A percentile compares a stretch with the other conserved stretches of the same genome.
These are phyloP conservation scores for Leguminivora glycinivorella DNA, from an alignment of 1,140 invertebrate species.

Conservation along the genomic window DNA sequence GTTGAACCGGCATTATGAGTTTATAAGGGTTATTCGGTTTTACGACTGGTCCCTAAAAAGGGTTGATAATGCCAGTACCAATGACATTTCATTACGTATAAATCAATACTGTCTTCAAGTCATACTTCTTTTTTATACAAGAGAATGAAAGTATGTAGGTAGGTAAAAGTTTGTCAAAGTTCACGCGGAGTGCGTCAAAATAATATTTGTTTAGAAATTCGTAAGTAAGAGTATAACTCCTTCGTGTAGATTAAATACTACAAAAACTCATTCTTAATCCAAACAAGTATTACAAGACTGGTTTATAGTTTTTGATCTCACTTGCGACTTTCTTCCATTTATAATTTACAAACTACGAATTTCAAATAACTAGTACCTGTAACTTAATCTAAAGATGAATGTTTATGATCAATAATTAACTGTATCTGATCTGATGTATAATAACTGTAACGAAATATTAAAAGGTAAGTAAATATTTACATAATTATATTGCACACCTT, in stretches of 20 bases:
- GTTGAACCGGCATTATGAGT: slow-evolving; percentile 4
- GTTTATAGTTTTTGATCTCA: no score
- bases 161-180: slow-evolving; percentile 20
- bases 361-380: no score
- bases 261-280: no score
- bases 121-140: neutral
- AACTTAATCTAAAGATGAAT: no score
- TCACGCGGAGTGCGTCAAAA: slow-evolving; percentile 37
- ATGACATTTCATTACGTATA: slow-evolving; percentile 4
- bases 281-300: no score
- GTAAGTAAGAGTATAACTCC: slow-evolving; percentile 37
- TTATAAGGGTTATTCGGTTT: slow-evolving; percentile 27
- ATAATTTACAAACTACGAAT: no score
- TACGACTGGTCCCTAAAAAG: slow-evolving; percentile 2
- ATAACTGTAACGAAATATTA: no score
- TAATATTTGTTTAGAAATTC: slow-evolving; percentile 43
- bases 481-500: no score
- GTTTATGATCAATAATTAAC: no score
- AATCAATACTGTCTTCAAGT: neutral
- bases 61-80: neutral
- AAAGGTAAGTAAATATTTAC: no score
- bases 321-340: no score
- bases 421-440: no score
- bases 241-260: neutral
- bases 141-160: slow-evolving; percentile 12